phyloP scores from a whole-genome alignment of 2,113 vertebrate species.

The Damaliscus lunatus region DNA sequence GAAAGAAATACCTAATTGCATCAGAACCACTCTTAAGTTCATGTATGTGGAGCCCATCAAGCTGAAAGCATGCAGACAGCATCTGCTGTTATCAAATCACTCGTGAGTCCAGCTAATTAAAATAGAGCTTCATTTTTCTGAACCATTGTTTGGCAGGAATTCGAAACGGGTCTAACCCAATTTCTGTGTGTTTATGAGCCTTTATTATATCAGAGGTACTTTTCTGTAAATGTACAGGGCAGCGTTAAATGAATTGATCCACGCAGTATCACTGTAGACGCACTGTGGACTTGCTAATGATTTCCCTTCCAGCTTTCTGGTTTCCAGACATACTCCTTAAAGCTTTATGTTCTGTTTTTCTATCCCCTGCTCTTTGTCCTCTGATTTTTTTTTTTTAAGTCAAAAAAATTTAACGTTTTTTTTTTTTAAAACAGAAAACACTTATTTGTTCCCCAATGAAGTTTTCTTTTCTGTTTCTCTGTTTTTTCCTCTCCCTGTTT shows the following conservation, averaged over 20 bases:
- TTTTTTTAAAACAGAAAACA: neutral
- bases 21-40: slow-evolving; percentile 88
- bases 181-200: slow-evolving; percentile 97
- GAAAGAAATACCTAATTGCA: slow-evolving; percentile 89
- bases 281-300: slow-evolving; percentile 91
- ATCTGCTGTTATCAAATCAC: slow-evolving; percentile 92
- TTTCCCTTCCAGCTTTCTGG: slow-evolving; percentile 80
- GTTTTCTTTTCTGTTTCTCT: slow-evolving; percentile 50
- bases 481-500: slow-evolving; percentile 62
- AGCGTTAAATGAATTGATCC: slow-evolving; percentile 99
- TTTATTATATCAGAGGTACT: slow-evolving; percentile 99
- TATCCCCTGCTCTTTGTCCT: slow-evolving; percentile 60
- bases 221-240: slow-evolving; percentile 97
- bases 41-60: slow-evolving; percentile 88
- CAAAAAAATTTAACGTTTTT: neutral
- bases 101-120: slow-evolving; percentile 96
- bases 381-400: neutral
- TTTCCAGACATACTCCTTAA: slow-evolving; percentile 75
- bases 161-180: slow-evolving; percentile 94
- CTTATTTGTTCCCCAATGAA: neutral
- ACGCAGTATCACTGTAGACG: slow-evolving; percentile 84
- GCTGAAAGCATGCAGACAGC: slow-evolving; percentile 91
- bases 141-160: slow-evolving; percentile 97
- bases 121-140: slow-evolving; percentile 98
- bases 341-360: slow-evolving; percentile 68